These are phyloP conservation scores for Hemaris fuciformis DNA, from an alignment of 2,888 invertebrate genomes.

Conservation along the genomic window DNA sequence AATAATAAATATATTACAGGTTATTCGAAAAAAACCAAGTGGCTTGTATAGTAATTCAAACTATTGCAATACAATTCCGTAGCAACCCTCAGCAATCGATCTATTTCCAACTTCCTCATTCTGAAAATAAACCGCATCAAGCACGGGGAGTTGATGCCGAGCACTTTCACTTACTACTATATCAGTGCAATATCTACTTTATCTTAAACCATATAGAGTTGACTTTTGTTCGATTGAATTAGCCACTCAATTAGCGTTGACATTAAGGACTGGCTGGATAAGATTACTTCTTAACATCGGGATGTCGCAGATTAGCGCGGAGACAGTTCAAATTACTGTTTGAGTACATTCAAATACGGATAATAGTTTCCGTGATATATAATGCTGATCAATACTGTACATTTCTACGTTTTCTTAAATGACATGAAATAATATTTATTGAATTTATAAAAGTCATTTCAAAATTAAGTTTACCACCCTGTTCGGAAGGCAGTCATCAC, in stretches of 20 bases:
- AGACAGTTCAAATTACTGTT: neutral
- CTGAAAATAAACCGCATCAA: conserved; percentile 1
- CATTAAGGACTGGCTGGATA: neutral
- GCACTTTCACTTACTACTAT: neutral
- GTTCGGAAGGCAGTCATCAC: too few species aligned
- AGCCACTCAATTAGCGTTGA: neutral
- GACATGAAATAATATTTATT: too few species aligned
- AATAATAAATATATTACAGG: too few species aligned
- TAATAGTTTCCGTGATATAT: too few species aligned
- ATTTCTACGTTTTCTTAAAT: too few species aligned
- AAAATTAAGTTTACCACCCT: too few species aligned
- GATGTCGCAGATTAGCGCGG: neutral
- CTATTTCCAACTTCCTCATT: conserved; percentile 4
- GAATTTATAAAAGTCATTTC: too few species aligned
- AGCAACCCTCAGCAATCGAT: neutral
- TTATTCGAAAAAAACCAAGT: neutral
- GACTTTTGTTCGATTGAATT: neutral
- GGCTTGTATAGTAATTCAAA: neutral
- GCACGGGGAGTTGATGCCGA: neutral
- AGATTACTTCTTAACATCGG: neutral
- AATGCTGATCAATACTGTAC: too few species aligned
- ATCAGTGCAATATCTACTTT: neutral
- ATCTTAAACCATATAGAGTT: neutral
- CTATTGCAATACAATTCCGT: neutral
- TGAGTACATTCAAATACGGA: neutral